Base-by-base conservation (phyloP, 2,797 vertebrate species). In the Limnodromus scolopaceus region DNA sequence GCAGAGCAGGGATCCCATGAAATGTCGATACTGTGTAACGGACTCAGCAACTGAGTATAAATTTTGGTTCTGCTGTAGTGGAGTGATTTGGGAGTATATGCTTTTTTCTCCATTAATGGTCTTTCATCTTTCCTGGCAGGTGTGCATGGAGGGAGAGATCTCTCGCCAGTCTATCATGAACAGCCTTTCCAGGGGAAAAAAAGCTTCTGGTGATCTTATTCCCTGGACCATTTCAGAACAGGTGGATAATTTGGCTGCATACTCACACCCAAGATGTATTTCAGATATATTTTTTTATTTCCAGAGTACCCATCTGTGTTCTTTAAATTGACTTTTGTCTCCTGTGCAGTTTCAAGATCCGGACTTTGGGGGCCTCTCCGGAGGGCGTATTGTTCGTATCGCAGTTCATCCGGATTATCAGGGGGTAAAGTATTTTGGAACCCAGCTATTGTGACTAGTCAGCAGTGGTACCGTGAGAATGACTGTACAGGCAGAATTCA, bases 401-500 rank as follows among this genome's bases (percentile, higher is more conserved):
- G 99, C 99, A 1, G 99, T 99, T 74, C 99, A 99, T 93, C 99
- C 99, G 13, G 99, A 99, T 95, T 99, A 99, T 89, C 99, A 99
- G 89, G 98, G 99, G 99, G 99, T 99, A 98, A 98, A 32, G 53
- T 69, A n/a, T 74, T 53, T 41, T 69, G 9, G 1, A 9, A 9
- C 14, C 32, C 53, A 7, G 5, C 76, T 43, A 6, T 2, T 81
- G 5, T 20, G 49, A 61, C 1, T 2, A 53, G 30, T 8, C 30
- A 54, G 61, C 45, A 39, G n/a, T 53, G 25, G 12, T 49, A 13
- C 51, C 12, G 3, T 10, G 20, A 25, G 7, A 27, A 6, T 12
- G 54, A 10, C 61, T 57, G 25, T 53, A 5, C 24, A 46, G 89
- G 43, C 68, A 84, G n/a, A 55, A 28, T 51, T 75, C 30, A 36